These are phyloP conservation scores for Doryteuthis pealeii DNA, from an alignment of 1,140 invertebrate genomes.

Conservation along the genomic window DNA sequence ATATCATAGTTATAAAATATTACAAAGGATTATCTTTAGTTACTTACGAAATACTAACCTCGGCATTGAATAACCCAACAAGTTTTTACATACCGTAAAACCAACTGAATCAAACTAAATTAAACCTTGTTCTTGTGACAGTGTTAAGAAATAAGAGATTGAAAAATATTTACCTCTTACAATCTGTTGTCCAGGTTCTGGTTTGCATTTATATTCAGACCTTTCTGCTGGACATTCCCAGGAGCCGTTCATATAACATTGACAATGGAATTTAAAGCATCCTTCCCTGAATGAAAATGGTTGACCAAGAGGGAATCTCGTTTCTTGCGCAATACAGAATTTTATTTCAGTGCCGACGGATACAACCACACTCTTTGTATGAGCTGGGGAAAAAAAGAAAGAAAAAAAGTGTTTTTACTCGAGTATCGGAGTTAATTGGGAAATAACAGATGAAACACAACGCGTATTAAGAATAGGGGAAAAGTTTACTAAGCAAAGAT, in stretches of 20 bases:
- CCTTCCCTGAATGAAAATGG: constrained; percentile 22
- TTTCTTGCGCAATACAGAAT: not conserved
- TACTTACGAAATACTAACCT: too few relatives aligned
- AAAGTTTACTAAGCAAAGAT: too few relatives aligned
- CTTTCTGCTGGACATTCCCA: constrained; percentile 31
- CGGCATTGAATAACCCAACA: too few relatives aligned
- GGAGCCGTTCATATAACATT: constrained; percentile 36
- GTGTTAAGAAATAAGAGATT: not conserved
- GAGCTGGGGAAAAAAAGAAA: not conserved
- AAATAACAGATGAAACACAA: too few relatives aligned
- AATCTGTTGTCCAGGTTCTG: not conserved
- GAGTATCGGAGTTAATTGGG: too few relatives aligned
- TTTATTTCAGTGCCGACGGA: not conserved
- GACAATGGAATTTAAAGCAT: constrained; percentile 36
- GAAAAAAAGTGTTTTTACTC: too few relatives aligned
- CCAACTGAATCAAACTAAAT: too few relatives aligned
- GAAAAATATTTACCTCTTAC: not conserved
- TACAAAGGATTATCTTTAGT: too few relatives aligned
- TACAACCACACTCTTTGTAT: not conserved
- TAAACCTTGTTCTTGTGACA: not conserved
- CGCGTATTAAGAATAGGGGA: too few relatives aligned
- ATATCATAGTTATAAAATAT: too few relatives aligned
- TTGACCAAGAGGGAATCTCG: not conserved
- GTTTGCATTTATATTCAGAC: constrained; percentile 25
- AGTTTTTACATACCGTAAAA: too few relatives aligned